phyloP scores from a whole-genome alignment of 2,888 invertebrate species.

The Zygothrica quintamaculata region DNA sequence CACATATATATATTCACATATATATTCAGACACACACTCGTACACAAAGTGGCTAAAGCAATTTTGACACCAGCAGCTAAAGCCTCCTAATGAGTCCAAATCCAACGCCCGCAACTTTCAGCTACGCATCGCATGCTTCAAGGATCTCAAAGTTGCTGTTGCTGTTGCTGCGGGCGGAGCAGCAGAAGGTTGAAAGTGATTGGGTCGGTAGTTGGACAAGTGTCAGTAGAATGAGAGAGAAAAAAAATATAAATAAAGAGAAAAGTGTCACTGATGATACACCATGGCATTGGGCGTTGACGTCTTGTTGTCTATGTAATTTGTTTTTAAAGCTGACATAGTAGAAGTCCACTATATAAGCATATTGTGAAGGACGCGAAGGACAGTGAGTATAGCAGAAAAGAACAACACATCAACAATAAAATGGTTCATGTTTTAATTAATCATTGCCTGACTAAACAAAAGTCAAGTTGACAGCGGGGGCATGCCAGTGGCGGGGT shows the following conservation, averaged over 20 bases:
- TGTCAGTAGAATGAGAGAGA: conserved; percentile 34
- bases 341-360: conserved; percentile 44
- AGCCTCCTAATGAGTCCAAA: conserved; percentile 74
- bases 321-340: conserved; percentile 68
- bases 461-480: conserved; percentile 39
- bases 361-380: conserved; percentile 41
- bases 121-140: conserved; percentile 23
- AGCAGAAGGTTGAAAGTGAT: neutral
- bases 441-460: conserved; percentile 60
- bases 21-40: conserved; percentile 13
- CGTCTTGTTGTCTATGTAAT: conserved; percentile 56
- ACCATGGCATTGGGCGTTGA: conserved; percentile 20
- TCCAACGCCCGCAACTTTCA: conserved; percentile 68
- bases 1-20: conserved; percentile 9
- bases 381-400: conserved; percentile 22
- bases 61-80: conserved; percentile 72
- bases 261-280: conserved; percentile 18
- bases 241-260: no score
- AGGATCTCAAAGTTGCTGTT: neutral
- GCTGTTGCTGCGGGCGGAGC: neutral
- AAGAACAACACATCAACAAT: conserved; percentile 20
- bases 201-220: conserved; percentile 40
- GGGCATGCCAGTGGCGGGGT: neutral
- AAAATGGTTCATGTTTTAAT: conserved; percentile 59
- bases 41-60: conserved; percentile 32